A percentile compares a stretch with the other conserved stretches of the same genome.
Conservation (phyloP, 2,888 invertebrate species). For the Ypsolopha scabrella region DNA sequence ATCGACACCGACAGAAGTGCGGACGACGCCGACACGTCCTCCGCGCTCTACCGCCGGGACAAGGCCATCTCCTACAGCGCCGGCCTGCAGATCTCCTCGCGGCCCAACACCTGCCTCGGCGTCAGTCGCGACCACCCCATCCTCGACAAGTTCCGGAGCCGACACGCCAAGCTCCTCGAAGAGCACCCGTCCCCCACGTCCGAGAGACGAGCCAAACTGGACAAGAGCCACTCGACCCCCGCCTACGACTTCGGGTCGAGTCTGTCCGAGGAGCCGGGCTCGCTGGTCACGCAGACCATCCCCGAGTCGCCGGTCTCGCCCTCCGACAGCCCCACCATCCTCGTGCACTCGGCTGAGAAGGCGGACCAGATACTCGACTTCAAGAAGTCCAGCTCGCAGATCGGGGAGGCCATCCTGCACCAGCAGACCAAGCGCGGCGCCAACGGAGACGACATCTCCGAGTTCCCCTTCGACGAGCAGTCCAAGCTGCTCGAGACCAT, state of each 20-base stretch:
- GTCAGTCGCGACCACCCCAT: conserved; percentile 27
- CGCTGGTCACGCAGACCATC: conserved; percentile 31
- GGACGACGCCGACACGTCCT: conserved; percentile 48
- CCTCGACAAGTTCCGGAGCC: conserved; percentile 13
- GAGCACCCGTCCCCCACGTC: conserved; percentile 6
- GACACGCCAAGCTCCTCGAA: conserved; percentile 2
- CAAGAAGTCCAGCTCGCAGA: conserved; percentile 46
- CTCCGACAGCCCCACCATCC: conserved; percentile 21
- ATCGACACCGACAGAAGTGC: conserved; percentile 25
- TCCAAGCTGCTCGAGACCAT: conserved; percentile 31
- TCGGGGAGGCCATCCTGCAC: conserved; percentile 44
- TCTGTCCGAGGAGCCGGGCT: conserved; percentile 16
- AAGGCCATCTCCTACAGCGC: conserved; percentile 85
- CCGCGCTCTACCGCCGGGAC: conserved; percentile 75
- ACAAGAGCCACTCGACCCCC: conserved; percentile 87
- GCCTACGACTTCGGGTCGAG: conserved; percentile 75
- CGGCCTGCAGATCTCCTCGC: conserved; percentile 76
- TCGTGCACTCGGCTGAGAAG: conserved; percentile 31
- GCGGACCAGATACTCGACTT: conserved; percentile 52
- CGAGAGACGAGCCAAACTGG: conserved; percentile 59
- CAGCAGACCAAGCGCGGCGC: conserved; percentile 17
- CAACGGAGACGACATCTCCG: conserved; percentile 15
- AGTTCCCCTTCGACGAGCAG: conserved; percentile 15
- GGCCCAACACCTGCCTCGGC: conserved; percentile 76
- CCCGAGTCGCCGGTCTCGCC: conserved; percentile 43